These are phyloP conservation scores for Spongilla lacustris DNA, from an alignment of 37 sponge, comb jelly and placozoan genomes.

Conservation along the genomic window DNA sequence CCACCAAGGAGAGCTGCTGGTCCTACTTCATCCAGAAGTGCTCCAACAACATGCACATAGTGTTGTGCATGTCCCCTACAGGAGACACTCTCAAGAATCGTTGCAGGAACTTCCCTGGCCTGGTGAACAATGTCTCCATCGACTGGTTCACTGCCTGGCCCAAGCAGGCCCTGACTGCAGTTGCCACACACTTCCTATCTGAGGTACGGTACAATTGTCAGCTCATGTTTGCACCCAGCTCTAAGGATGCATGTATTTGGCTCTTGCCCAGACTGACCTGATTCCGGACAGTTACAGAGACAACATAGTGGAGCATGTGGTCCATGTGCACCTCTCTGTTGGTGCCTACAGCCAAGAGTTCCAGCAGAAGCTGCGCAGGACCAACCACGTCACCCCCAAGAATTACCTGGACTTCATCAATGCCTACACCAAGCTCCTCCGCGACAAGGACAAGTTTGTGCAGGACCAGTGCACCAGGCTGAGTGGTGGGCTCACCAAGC, in stretches of 20 bases:
- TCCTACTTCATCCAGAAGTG: conserved; percentile 93
- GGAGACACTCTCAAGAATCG: conserved; percentile 94
- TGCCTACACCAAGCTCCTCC: conserved; percentile 83
- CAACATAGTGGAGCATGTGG: conserved; percentile 90
- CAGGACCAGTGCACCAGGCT: conserved; percentile 91
- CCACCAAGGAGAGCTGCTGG: conserved; percentile 94
- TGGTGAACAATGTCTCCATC: conserved; percentile 94
- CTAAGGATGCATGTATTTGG: conserved; percentile 4
- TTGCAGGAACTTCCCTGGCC: conserved; percentile 98
- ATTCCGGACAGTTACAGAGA: conserved; percentile 81
- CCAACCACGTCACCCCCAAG: conserved; percentile 99
- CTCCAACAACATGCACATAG: conserved; percentile 94
- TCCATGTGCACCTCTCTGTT: conserved; percentile 93
- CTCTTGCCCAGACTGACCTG: conserved; percentile 66
- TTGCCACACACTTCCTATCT: conserved; percentile 92
- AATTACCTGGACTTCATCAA: conserved; percentile 99
- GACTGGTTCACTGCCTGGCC: conserved; percentile 99
- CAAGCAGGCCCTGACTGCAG: conserved; percentile 95
- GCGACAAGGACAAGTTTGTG: conserved; percentile 92
- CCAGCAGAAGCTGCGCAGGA: conserved; percentile 86
- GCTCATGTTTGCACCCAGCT: not conserved
- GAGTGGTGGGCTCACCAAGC: conserved; percentile 90
- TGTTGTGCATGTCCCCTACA: conserved; percentile 95
- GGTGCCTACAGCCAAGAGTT: conserved; percentile 83
- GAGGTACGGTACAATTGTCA: conserved; percentile 57